Evolutionary conservation across 2,797 vertebrate species (phyloP).

Genomic region (Cuculus canorus): DNA sequence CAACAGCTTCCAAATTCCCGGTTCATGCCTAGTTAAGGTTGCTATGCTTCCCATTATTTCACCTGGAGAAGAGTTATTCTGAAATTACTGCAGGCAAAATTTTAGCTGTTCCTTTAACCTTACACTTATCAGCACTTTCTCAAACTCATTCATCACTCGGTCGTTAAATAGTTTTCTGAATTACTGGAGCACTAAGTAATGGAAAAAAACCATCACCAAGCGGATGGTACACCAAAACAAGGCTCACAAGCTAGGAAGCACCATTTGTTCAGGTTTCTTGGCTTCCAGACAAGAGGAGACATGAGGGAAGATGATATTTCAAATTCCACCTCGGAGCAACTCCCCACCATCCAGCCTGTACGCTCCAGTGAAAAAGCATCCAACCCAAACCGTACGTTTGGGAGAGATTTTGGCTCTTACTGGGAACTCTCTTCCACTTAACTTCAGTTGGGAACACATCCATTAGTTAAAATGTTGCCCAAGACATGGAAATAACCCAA

Average conservation of each 20-base stretch:
- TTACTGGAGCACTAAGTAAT: background rate
- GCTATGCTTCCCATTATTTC: background rate
- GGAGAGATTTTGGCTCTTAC: constrained; percentile 47
- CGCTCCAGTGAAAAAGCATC: constrained; percentile 12
- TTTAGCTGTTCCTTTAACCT: background rate
- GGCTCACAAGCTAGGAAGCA: background rate
- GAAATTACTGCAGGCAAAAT: background rate
- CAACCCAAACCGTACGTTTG: constrained; percentile 27
- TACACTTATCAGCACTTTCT: background rate
- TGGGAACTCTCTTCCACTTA: constrained; percentile 51
- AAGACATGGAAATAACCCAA: constrained; percentile 53
- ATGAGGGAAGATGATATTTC: constrained; percentile 38
- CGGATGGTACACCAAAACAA: constrained; percentile 6
- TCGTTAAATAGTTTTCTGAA: background rate
- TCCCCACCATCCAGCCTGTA: background rate
- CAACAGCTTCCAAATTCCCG: background rate
- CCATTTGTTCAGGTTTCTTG: constrained; percentile 38
- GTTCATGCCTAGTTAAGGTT: background rate
- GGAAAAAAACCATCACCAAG: background rate
- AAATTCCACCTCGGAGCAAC: constrained; percentile 25
- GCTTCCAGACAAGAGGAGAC: constrained; percentile 29
- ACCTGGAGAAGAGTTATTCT: background rate
- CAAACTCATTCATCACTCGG: background rate
- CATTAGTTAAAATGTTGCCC: constrained; percentile 54
- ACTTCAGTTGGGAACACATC: constrained; percentile 51